Evolutionary conservation across 2,888 invertebrate species (phyloP).

Genomic region (Chorisops tibialis): DNA sequence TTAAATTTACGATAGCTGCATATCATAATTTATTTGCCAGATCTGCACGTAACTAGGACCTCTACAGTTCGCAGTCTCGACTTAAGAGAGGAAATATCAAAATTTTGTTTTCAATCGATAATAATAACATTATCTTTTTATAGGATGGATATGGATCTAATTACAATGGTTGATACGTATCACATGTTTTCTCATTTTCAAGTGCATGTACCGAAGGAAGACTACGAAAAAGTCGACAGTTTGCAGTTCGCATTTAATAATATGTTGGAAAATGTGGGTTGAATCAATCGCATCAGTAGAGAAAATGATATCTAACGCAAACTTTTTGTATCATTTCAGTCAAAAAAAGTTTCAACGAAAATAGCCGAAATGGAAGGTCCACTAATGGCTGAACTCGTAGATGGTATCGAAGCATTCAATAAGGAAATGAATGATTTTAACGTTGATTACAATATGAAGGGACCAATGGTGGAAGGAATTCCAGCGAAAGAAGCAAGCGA

Average conservation of each 20-base stretch:
- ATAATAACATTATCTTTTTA: slow-evolving; percentile 12
- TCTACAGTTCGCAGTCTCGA: not conserved
- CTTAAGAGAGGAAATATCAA: too few relatives aligned
- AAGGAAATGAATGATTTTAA: slow-evolving; percentile 68
- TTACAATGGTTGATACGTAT: slow-evolving; percentile 77
- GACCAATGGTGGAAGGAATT: slow-evolving; percentile 82
- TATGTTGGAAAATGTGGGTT: slow-evolving; percentile 64
- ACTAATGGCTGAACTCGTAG: slow-evolving; percentile 67
- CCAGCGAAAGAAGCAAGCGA: slow-evolving; percentile 84
- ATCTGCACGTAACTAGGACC: too few relatives aligned
- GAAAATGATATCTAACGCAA: slow-evolving; percentile 43
- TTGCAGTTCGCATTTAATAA: slow-evolving; percentile 73
- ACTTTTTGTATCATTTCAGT: slow-evolving; percentile 34
- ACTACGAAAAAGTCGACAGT: slow-evolving; percentile 74
- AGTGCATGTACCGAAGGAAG: slow-evolving; percentile 70
- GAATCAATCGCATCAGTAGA: too few relatives aligned
- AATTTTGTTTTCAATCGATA: slow-evolving; percentile 28
- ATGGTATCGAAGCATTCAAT: slow-evolving; percentile 65
- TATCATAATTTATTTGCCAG: too few relatives aligned
- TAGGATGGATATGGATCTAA: slow-evolving; percentile 70
- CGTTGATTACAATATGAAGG: slow-evolving; percentile 67
- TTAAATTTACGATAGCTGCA: too few relatives aligned
- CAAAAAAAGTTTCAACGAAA: slow-evolving; percentile 42
- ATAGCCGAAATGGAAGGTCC: slow-evolving; percentile 68
- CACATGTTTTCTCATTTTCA: slow-evolving; percentile 64